Evolutionary conservation across 1,140 invertebrate genomes (phyloP), one percentile per base, ranked within the genome.

Genomic region (Contarinia nasturtii): DNA sequence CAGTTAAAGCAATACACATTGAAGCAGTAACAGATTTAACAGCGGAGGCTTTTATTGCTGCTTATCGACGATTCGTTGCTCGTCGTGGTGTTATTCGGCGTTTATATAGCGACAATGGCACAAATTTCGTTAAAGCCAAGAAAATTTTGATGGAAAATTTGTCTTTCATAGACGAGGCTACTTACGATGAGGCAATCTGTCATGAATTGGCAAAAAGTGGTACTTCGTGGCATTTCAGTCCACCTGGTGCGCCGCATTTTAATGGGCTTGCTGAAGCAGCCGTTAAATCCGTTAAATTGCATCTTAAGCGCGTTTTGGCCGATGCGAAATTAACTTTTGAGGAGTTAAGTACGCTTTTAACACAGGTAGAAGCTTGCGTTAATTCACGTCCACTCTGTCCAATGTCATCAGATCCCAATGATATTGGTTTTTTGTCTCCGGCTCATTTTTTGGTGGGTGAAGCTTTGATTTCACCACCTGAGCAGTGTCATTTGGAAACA

Each of bases 381-480:
- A 63, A 63, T 37, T 59, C 57, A 1, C 17, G 58, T 7, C 58
- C 61, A 2, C 50, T 63, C 1, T 54, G 53, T 46, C 45, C 51
- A 5, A 17, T 59, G 19, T 51, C 55, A 18, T 45, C 51, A 47
- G 48, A 57, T 41, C 47, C 52, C 10, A 49, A 53, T 20, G 59
- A 61, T 33, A 44, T 51, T 10, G 11, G 15, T 2, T 41, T 34
- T 7, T 49, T 64, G 8, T 62, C 59, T 21, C 57, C 61, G 48
- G 57, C 55, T 18, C 60, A 65, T 51, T 65, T 66, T 47, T 45
- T 65, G 4, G 55, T 63, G 8, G 61, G 63, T 1, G 50, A 54
- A 36, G 55, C 57, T 0, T 43, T 65, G 14, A 47, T 38, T 22
- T 38, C 46, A 20, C 18, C 44, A 2, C 49, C 42, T 15, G 21